phyloP scores from a whole-genome alignment of 2,888 invertebrate genomes.

The Eucera pruinosa region DNA sequence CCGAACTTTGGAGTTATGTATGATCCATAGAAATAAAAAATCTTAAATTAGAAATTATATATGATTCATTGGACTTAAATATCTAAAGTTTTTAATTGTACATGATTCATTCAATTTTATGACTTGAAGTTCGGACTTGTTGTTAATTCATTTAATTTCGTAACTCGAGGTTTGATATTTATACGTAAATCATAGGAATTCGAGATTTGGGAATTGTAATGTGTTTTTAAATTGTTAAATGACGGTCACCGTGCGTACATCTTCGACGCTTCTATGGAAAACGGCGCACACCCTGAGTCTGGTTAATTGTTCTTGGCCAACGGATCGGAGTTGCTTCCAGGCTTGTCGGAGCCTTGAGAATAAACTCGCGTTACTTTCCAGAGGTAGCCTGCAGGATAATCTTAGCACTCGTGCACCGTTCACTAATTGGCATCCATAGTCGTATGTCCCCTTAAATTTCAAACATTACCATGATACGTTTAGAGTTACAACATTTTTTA shows the following conservation, averaged over 20 bases:
- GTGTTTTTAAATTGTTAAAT: constrained; percentile 17
- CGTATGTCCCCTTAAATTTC: constrained; percentile 89
- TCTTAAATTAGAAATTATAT: too few species aligned
- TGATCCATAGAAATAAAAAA: too few species aligned
- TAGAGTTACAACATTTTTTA: too few species aligned
- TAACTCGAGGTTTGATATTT: too few species aligned
- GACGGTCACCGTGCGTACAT: constrained; percentile 70
- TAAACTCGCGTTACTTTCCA: constrained; percentile 86
- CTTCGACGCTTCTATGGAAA: constrained; percentile 88
- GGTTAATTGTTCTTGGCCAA: constrained; percentile 91
- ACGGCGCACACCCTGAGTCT: constrained; percentile 90
- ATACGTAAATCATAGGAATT: too few species aligned
- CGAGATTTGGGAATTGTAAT: neutral
- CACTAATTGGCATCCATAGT: constrained; percentile 92
- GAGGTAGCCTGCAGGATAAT: constrained; percentile 88
- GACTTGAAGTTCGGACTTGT: too few species aligned
- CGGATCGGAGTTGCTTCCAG: constrained; percentile 89
- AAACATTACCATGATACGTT: neutral
- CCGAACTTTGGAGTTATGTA: too few species aligned
- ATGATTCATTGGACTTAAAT: too few species aligned
- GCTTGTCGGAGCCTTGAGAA: constrained; percentile 87
- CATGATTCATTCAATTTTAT: too few species aligned
- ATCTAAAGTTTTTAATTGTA: too few species aligned
- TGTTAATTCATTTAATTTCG: too few species aligned
- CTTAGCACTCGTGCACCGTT: constrained; percentile 90